Evolutionary conservation across 2,797 vertebrate species (phyloP), one percentile per base, ranked within the genome.

Genomic region (Pitangus sulphuratus): DNA sequence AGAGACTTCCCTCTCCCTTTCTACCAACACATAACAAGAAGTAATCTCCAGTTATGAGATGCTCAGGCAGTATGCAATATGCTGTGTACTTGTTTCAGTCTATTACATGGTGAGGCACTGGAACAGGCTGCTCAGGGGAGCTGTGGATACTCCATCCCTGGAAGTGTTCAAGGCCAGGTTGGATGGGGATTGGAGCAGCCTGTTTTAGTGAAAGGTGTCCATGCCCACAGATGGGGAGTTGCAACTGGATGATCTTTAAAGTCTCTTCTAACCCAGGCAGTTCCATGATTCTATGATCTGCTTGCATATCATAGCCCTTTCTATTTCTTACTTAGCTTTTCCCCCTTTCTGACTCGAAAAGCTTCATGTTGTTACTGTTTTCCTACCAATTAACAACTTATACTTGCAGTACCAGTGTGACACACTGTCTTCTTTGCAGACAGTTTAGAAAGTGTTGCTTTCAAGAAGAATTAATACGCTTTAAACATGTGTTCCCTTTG

Each of bases 211-310:
- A 21, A 50, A 50, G 4, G 9, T 37, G 28, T 21, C 11, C 31
- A 48, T 44, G 22, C 11, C 11, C 37, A 44, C 0, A 0, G 5
- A 6, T 44, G 20, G 19, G 26, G 11, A 57, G 19, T 1, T 69
- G 48, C n/a, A 53, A 15, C 19, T 15, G 14, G 37, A 7, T 30
- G 13, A 56, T 21, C 26, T n/a, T 69, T 56, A 21, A 37, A 35
- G 42, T 50, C 11, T 28, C 10, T 70, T 62, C 50, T 28, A 50
- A 50, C 24, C 17, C 8, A 56, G 9, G 15, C 11, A 44, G 19
- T 44, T 57, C 35, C 30, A 8, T 44, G 24, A 21, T 15, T 69
- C 15, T 62, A 12, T 25, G 16, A 17, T 74, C 39, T 82, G 13
- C 19, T 87, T 65, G 4, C 5, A 53, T 24, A 5, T 15, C 37